A percentile compares a stretch with the other conserved stretches of the same genome.
phyloP scores from a whole-genome alignment of 64 coral and sea anemone species.

The Anthopleura sola region DNA sequence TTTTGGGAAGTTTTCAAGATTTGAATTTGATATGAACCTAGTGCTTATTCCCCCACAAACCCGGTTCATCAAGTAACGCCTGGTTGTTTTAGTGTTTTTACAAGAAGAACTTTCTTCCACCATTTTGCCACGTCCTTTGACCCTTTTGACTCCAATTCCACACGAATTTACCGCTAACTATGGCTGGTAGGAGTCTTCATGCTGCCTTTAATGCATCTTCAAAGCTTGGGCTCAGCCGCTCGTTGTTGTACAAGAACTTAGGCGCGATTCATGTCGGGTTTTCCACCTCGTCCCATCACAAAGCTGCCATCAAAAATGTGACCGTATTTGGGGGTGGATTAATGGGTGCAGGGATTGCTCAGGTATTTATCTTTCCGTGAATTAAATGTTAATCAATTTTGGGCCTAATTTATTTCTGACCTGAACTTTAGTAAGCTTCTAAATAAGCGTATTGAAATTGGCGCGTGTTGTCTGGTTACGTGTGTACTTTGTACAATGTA shows the following conservation, averaged over 20 bases:
- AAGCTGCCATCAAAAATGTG: slow-evolving; percentile 71
- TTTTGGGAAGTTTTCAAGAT: not conserved
- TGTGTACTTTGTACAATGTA: not conserved
- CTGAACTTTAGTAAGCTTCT: not conserved
- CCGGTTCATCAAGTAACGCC: not conserved
- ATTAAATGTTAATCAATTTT: not conserved
- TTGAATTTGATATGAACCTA: not conserved
- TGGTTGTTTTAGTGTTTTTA: not conserved
- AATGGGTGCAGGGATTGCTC: slow-evolving; percentile 91
- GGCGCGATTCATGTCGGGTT: slow-evolving; percentile 29
- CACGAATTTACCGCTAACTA: not conserved
- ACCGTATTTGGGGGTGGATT: slow-evolving; percentile 86
- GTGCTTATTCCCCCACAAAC: not conserved
- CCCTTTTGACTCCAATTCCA: not conserved
- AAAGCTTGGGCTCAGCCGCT: slow-evolving; percentile 2
- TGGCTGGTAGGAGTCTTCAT: slow-evolving; percentile 28
- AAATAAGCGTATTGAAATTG: too few species aligned
- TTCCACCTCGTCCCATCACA: slow-evolving; percentile 50
- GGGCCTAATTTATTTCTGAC: too few species aligned
- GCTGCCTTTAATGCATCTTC: slow-evolving; percentile 14
- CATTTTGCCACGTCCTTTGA: not conserved
- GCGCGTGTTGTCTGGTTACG: not conserved
- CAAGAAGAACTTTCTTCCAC: not conserved
- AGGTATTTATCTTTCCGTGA: slow-evolving; percentile 33
- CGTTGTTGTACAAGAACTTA: slow-evolving; percentile 26